A percentile compares a stretch with the other conserved stretches of the same genome.
These are phyloP conservation scores for Encarsia formosa DNA, from an alignment of 2,888 invertebrate genomes.

Conservation along the genomic window DNA sequence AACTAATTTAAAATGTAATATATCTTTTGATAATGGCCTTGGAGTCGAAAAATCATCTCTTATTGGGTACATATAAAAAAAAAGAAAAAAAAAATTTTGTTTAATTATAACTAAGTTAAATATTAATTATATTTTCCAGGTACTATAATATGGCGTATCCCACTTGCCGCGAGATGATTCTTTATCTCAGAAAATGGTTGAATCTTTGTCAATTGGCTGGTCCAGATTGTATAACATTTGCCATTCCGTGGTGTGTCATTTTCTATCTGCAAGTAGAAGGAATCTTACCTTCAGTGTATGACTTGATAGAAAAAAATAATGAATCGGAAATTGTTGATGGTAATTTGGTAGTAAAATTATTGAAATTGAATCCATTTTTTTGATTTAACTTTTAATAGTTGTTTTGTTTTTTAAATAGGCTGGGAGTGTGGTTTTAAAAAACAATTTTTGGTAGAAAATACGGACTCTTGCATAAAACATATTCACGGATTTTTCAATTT, in stretches of 20 bases:
- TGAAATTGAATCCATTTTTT: too few species aligned
- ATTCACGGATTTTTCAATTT: constrained; percentile 50
- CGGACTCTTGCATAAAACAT: constrained; percentile 34
- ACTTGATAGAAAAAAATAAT: constrained; percentile 31
- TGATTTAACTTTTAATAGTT: not conserved
- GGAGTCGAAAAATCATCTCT: constrained; percentile 58
- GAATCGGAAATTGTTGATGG: constrained; percentile 33
- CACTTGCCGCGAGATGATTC: constrained; percentile 54
- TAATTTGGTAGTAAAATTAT: too few species aligned
- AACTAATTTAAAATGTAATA: constrained; percentile 57
- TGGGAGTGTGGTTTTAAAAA: constrained; percentile 32
- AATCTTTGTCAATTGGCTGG: constrained; percentile 43
- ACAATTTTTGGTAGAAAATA: not conserved
- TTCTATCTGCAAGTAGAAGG: constrained; percentile 32
- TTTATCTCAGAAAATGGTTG: constrained; percentile 60
- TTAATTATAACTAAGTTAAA: too few species aligned
- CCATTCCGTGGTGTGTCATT: constrained; percentile 19
- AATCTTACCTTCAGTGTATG: constrained; percentile 49
- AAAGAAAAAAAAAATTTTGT: too few species aligned
- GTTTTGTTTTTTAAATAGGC: constrained; percentile 37
- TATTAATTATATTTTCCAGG: constrained; percentile 35
- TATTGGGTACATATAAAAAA: constrained; percentile 46
- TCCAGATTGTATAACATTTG: constrained; percentile 48
- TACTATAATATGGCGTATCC: constrained; percentile 48
- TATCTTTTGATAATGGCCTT: constrained; percentile 60